These are phyloP conservation scores for Caenorhabditis sulstoni DNA, from an alignment of 2,888 invertebrate genomes.

Conservation along the genomic window DNA sequence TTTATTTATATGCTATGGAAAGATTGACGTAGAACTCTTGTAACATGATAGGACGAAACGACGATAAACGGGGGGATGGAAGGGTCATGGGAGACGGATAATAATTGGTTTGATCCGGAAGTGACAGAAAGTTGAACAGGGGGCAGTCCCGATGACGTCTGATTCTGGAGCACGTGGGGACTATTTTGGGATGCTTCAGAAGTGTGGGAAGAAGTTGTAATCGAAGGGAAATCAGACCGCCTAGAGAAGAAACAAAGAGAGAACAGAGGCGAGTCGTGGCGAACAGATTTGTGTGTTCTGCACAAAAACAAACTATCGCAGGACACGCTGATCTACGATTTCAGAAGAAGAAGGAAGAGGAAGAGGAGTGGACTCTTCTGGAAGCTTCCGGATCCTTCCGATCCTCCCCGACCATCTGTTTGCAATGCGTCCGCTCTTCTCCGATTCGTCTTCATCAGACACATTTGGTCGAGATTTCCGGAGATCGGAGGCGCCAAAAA, in stretches of 20 bases:
- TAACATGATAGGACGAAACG: slow-evolving; percentile 38
- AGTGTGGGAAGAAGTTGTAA: too few relatives aligned
- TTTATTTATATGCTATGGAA: slow-evolving; percentile 24
- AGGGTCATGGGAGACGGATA: slow-evolving; percentile 49
- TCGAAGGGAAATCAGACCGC: not conserved
- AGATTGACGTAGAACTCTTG: slow-evolving; percentile 45
- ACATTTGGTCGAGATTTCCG: slow-evolving; percentile 53
- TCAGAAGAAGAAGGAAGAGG: not conserved
- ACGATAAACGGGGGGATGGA: slow-evolving; percentile 33
- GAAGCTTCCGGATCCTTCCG: not conserved
- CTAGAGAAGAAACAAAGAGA: slow-evolving; percentile 27
- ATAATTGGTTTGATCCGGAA: slow-evolving; percentile 31
- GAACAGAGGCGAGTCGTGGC: slow-evolving; percentile 40
- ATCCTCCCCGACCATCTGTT: slow-evolving; percentile 26
- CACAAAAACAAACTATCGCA: slow-evolving; percentile 17
- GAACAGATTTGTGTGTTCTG: slow-evolving; percentile 46
- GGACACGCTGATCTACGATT: slow-evolving; percentile 11
- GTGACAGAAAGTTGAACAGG: too few relatives aligned
- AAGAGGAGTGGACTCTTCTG: not conserved
- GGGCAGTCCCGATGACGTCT: not conserved
- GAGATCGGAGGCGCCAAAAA: slow-evolving; percentile 8
- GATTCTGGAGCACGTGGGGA: not conserved
- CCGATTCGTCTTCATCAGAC: slow-evolving; percentile 43
- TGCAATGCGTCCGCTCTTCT: slow-evolving; percentile 27
- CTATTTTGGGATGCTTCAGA: not conserved